These are phyloP conservation scores for Eristalis tenax DNA, from an alignment of 2,888 invertebrate genomes.

Conservation along the genomic window DNA sequence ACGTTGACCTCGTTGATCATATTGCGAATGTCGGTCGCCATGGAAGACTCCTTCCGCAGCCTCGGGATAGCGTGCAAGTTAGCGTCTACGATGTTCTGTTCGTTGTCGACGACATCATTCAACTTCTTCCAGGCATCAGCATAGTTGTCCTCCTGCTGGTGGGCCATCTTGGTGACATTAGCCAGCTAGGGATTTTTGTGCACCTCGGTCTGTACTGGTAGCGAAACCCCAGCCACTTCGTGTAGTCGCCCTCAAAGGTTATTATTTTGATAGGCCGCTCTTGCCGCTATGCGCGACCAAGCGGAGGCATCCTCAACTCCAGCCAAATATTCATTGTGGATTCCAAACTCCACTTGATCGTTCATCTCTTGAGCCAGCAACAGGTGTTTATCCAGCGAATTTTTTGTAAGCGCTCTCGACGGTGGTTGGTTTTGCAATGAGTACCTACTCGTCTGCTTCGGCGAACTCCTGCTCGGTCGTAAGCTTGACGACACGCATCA, in stretches of 20 bases:
- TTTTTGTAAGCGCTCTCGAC: no score
- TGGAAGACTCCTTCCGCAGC: neutral
- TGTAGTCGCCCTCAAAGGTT: neutral
- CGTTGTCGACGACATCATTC: constrained; percentile 9
- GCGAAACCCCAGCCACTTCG: neutral
- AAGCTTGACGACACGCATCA: no score
- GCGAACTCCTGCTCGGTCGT: no score
- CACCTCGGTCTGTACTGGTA: neutral
- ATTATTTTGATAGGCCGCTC: neutral
- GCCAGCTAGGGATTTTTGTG: neutral
- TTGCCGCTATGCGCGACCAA: no score
- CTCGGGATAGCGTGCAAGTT: no score
- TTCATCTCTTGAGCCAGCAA: neutral
- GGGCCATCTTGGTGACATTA: neutral
- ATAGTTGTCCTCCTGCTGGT: neutral
- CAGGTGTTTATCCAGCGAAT: no score
- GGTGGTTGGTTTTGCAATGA: no score
- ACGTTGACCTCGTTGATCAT: constrained; percentile 13
- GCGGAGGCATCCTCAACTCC: no score
- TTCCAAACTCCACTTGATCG: neutral
- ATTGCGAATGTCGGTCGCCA: no score
- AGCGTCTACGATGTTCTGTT: no score
- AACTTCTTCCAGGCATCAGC: constrained; percentile 2
- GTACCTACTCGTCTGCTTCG: no score
- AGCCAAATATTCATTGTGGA: no score